Conservation (phyloP, 2,113 vertebrate genomes). For the Archocentrus centrarchus region DNA sequence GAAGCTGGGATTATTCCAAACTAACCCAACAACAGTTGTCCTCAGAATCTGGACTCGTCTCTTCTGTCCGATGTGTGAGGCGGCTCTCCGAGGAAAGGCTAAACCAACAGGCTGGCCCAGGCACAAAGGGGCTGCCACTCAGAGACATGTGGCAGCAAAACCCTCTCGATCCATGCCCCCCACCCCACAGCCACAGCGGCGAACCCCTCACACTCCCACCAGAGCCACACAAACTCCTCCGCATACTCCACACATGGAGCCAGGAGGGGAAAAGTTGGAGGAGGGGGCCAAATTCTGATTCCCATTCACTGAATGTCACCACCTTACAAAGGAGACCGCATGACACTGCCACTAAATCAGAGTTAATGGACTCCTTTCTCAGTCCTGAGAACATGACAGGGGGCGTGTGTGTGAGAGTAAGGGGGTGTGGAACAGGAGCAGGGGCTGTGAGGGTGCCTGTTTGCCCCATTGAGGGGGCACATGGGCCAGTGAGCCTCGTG, state of each 20-base stretch:
- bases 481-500: slow-evolving; percentile 65
- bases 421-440: slow-evolving; percentile 52
- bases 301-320: slow-evolving; percentile 82
- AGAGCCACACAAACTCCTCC: slow-evolving; percentile 35
- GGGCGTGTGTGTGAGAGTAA: slow-evolving; percentile 68
- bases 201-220: slow-evolving; percentile 54
- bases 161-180: slow-evolving; percentile 56
- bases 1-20: neutral
- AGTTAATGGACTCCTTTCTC: slow-evolving; percentile 85
- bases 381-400: slow-evolving; percentile 77
- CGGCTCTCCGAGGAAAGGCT: slow-evolving; percentile 64
- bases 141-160: slow-evolving; percentile 74
- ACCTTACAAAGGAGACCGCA: slow-evolving; percentile 77
- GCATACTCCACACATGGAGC: slow-evolving; percentile 42
- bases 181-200: slow-evolving; percentile 6
- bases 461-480: slow-evolving; percentile 68
- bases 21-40: neutral
- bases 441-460: slow-evolving; percentile 61
- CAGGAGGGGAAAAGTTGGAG: slow-evolving; percentile 56
- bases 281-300: slow-evolving; percentile 69
- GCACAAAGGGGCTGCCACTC: slow-evolving; percentile 77
- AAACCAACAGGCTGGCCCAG: slow-evolving; percentile 78
- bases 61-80: slow-evolving; percentile 61
- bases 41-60: slow-evolving; percentile 11
- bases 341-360: slow-evolving; percentile 83